Evolutionary conservation across 2,888 invertebrate species (phyloP), one percentile per base, ranked within the genome.

Genomic region (Acrobasis consociella): DNA sequence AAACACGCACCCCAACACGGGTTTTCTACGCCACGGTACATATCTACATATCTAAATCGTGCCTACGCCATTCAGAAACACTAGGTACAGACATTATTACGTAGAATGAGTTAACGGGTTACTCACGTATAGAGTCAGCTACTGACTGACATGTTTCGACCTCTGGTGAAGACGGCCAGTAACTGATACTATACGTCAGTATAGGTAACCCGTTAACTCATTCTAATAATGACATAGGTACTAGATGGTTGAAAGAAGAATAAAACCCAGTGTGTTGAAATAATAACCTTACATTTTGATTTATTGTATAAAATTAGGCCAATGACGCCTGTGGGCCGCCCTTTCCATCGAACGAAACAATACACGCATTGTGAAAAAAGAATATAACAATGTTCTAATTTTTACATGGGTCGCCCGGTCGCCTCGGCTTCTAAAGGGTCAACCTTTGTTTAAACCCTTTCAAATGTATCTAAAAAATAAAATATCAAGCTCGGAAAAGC

Each of bases 351-450:
- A 77, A 82, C 75, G 69, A 77, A 82, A 88, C 85, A 86, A 87
- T 83, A 81, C 74, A 72, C 73, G 74, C 75, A 77, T 76, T 73
- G 74, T 80, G 80, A 84, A 86, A 85, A 80, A 81, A 85, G 82
- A 85, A 82, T 76, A 83, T 77, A 76, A 78, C 65, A 77, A 79
- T 77, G 75, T 74, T 71, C 72, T 72, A 67, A 70, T 74, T 80
- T 75, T 78, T 75, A 68, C 66, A 73, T 71, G 69, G 75, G 72
- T 42, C 42, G 72, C 71, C 64, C 62, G 75, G 72, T 42, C 42
- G 72, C 71, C 65, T 62, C 68, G 65, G 69, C 70, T 70, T 67
- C 72, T 69, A 70, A 73, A 73, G 72, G 69, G 68, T 69, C 77
- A 77, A 71, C 74, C 73, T 80, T 82, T 77, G 38, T 62, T 49